These are phyloP conservation scores for Lepidocyrtoides sp. DNA, from an alignment of 2,888 invertebrate species.

Conservation along the genomic window DNA sequence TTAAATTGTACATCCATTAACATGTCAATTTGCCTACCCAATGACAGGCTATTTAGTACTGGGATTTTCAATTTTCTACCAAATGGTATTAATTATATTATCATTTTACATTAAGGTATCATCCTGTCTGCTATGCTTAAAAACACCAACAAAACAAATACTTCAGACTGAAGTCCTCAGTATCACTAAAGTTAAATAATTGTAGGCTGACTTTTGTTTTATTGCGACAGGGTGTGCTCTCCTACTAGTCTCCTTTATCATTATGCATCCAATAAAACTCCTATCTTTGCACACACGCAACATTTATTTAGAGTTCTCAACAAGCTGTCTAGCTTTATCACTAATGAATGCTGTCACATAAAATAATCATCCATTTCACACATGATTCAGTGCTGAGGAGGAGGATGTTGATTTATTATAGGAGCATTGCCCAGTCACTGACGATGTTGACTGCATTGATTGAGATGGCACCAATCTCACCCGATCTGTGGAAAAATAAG, in stretches of 20 bases:
- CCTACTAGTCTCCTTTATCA: neutral
- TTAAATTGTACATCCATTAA: too few species aligned
- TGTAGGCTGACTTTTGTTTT: slow-evolving; percentile 11
- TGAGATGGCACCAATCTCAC: slow-evolving; percentile 74
- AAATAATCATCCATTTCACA: slow-evolving; percentile 45
- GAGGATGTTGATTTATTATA: slow-evolving; percentile 40
- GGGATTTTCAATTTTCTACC: neutral
- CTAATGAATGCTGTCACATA: neutral
- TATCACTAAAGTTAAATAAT: neutral
- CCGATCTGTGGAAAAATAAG: slow-evolving; percentile 46
- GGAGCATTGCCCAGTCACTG: slow-evolving; percentile 38
- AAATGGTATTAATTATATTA: neutral
- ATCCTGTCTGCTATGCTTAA: neutral
- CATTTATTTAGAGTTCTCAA: neutral
- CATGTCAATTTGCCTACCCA: too few species aligned
- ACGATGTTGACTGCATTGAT: slow-evolving; percentile 73
- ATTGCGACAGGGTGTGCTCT: slow-evolving; percentile 24
- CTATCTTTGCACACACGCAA: slow-evolving; percentile 21
- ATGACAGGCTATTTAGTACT: too few species aligned
- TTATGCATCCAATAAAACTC: neutral
- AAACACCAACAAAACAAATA: neutral
- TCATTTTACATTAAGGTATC: neutral
- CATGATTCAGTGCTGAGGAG: slow-evolving; percentile 63
- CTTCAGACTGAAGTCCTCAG: neutral
- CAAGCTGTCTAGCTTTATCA: neutral